Evolutionary conservation across 1,140 invertebrate species (phyloP).

Genomic region (Drosophila littoralis): DNA sequence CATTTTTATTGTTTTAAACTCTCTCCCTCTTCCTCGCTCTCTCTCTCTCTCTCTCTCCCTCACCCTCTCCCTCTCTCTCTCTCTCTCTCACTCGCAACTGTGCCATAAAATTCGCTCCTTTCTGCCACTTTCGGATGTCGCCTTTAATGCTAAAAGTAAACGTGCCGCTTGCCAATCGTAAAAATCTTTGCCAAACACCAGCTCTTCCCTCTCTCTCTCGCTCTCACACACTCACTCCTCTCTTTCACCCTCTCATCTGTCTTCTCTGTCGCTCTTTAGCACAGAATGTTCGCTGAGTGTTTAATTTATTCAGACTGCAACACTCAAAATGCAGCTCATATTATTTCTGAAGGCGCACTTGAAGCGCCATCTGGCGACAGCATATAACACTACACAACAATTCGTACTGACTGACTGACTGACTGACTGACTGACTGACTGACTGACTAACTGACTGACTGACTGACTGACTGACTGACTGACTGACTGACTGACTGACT

Average conservation of each 20-base stretch:
- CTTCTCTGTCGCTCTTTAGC: background rate
- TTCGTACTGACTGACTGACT: too few species aligned
- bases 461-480: too few species aligned
- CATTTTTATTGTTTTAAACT: constrained; percentile 78
- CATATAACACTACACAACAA: background rate
- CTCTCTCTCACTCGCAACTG: constrained; percentile 28
- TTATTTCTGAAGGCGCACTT: background rate
- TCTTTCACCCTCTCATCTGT: background rate
- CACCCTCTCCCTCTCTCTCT: constrained; percentile 13
- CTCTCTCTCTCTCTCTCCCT: background rate
- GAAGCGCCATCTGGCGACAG: constrained; percentile 17
- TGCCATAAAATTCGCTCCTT: constrained; percentile 45
- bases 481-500: too few species aligned
- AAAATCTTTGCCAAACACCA: constrained; percentile 46
- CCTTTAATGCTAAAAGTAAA: constrained; percentile 68
- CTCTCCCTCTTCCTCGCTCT: constrained; percentile 11
- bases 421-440: too few species aligned
- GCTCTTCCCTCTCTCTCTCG: background rate
- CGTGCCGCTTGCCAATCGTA: constrained; percentile 63
- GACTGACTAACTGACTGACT: too few species aligned
- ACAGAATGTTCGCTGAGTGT: background rate
- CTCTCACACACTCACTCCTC: background rate
- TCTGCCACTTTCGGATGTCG: constrained; percentile 22
- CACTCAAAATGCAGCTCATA: constrained; percentile 15
- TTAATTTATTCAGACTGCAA: constrained; percentile 13